phyloP scores from a whole-genome alignment of 2,888 invertebrate species.

The Agonopterix subpropinquella region DNA sequence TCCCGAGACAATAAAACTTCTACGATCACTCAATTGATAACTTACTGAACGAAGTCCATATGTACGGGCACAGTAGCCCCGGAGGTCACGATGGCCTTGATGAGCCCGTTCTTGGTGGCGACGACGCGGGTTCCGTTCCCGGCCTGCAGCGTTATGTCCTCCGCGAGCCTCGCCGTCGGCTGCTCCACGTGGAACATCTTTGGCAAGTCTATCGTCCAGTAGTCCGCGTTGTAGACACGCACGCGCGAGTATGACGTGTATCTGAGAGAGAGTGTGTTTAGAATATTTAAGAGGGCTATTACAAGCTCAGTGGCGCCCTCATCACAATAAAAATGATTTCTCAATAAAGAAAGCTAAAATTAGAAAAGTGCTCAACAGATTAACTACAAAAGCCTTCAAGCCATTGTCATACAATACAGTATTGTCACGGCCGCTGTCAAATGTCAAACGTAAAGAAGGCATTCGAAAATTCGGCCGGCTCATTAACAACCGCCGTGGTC shows the following conservation, averaged over 20 bases:
- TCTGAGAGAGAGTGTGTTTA: slow-evolving; percentile 20
- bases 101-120: slow-evolving; percentile 80
- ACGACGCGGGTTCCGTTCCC: slow-evolving; percentile 69
- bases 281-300: no score
- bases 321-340: no score
- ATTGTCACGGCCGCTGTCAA: no score
- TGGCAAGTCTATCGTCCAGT: slow-evolving; percentile 58
- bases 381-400: no score
- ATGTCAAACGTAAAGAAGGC: no score
- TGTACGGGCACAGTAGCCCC: slow-evolving; percentile 75
- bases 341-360: no score
- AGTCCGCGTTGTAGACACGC: slow-evolving; percentile 71
- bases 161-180: slow-evolving; percentile 37
- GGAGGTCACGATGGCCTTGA: slow-evolving; percentile 79
- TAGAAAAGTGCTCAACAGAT: no score
- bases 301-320: no score
- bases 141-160: slow-evolving; percentile 48
- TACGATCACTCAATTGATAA: slow-evolving; percentile 15
- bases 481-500: no score
- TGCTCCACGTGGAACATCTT: slow-evolving; percentile 60
- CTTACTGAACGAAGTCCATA: slow-evolving; percentile 86
- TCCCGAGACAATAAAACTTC: no score
- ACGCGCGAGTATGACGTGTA: slow-evolving; percentile 72
- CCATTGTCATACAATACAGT: no score
- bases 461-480: no score